phyloP scores from a whole-genome alignment of 2,797 vertebrate species.

The Darevskia mixta region DNA sequence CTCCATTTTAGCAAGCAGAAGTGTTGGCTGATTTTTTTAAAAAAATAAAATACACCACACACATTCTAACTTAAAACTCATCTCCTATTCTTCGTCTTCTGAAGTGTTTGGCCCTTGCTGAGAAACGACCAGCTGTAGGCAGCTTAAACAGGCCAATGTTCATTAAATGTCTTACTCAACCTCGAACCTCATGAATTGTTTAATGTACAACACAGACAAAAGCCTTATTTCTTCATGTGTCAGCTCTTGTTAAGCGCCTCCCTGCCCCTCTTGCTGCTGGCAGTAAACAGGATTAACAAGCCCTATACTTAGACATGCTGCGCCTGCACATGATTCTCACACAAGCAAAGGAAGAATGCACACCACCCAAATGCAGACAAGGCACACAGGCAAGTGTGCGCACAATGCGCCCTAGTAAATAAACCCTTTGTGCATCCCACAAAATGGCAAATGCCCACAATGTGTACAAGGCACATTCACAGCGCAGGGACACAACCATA shows the following conservation, averaged over 20 bases:
- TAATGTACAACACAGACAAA: constrained; percentile 79
- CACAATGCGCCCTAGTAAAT: background rate
- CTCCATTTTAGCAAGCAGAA: constrained; percentile 68
- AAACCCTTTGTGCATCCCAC: background rate
- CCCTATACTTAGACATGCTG: constrained; percentile 49
- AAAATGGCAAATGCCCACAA: constrained; percentile 15
- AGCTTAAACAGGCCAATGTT: constrained; percentile 72
- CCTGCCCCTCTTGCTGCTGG: constrained; percentile 74
- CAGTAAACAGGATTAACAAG: constrained; percentile 77
- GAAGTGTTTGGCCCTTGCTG: constrained; percentile 68
- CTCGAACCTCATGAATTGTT: constrained; percentile 83
- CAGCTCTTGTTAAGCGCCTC: constrained; percentile 77
- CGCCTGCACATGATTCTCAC: constrained; percentile 17
- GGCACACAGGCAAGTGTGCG: constrained; percentile 8
- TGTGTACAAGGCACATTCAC: background rate
- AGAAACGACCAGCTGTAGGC: constrained; percentile 80
- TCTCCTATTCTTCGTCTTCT: constrained; percentile 57
- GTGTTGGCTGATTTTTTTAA: constrained; percentile 48
- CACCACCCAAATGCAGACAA: constrained; percentile 7
- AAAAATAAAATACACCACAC: constrained; percentile 45
- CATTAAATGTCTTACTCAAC: constrained; percentile 81
- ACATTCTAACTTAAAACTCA: constrained; percentile 67
- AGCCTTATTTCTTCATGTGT: constrained; percentile 79
- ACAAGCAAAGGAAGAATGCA: constrained; percentile 19
- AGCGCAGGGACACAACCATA: background rate